Conservation (phyloP, 2,888 invertebrate genomes). For the Cyrtodaria siliqua region DNA sequence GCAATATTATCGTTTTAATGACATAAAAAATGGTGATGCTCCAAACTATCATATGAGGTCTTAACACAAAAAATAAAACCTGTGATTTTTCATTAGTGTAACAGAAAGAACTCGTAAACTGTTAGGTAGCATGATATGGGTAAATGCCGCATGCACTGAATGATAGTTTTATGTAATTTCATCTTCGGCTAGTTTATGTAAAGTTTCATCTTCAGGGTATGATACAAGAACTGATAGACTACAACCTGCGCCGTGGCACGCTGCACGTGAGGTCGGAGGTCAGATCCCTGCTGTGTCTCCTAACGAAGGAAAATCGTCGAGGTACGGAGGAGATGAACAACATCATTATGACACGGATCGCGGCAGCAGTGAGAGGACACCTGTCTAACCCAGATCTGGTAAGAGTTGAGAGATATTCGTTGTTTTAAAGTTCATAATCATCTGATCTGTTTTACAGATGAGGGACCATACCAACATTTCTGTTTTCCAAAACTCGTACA, state of each 20-base stretch:
- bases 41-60: too few species aligned
- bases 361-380: conserved; percentile 88
- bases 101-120: too few species aligned
- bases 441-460: too few species aligned
- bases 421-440: too few species aligned
- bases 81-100: too few species aligned
- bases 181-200: neutral
- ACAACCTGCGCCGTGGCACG: conserved; percentile 95
- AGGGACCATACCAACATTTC: too few species aligned
- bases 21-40: too few species aligned
- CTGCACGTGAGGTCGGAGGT: conserved; percentile 93
- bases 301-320: conserved; percentile 94
- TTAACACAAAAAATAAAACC: too few species aligned
- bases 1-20: too few species aligned
- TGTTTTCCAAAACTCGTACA: neutral
- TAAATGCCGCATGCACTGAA: too few species aligned
- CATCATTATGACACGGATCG: conserved; percentile 92
- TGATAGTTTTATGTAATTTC: too few species aligned
- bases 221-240: conserved; percentile 95
- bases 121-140: too few species aligned
- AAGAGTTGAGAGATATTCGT: conserved; percentile 45
- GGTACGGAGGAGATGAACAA: conserved; percentile 94
- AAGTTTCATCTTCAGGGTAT: conserved; percentile 88
- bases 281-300: conserved; percentile 93
- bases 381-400: conserved; percentile 89